Base-by-base conservation (phyloP, 2,797 vertebrate genomes). In the Megaceryle alcyon region DNA sequence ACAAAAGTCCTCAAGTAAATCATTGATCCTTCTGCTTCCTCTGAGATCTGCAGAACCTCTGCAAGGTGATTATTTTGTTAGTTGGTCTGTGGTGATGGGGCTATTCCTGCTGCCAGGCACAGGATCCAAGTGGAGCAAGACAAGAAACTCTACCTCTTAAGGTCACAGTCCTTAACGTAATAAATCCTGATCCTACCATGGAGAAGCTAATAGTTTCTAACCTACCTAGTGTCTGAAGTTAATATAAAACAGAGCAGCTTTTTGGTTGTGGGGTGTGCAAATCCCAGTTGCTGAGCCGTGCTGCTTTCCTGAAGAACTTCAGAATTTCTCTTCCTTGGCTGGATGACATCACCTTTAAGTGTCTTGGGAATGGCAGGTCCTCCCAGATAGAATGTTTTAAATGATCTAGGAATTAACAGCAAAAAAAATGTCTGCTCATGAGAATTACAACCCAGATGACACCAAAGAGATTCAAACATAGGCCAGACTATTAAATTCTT, bases 81-180 rank as follows among this genome's bases (percentile, higher is more conserved):
- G 31, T 3, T 85, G 60, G 31, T 2, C 19, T 59, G 6, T 0
- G 1, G 9, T 41, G 28, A 92, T 2, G 2, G n/a, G 33, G 13
- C 25, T 83, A 10, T 25, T 89, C 49, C 44, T 81, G 13, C 37
- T 57, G 56, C 10, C 9, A 29, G 35, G 29, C 16, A 28, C 25
- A 46, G 57, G 20, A n/a, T 15, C 2, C 21, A 2, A 2, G 15
- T n/a, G 59, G 59, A 69, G 15, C 53, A 80, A 71, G 33, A 9
- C 49, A 29, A 80, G n/a, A 43, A 90, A n/a, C 35, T 71, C 49
- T 49, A 29, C 11, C 49, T 71, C 51, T 66, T 61, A 31, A 14
- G n/a, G 31, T 35, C 44, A 31, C 19, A 35, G 10, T 23, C 14
- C 75, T 69, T 16, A 41, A 41, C 33, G 22, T 13, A n/a, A 49